phyloP scores from a whole-genome alignment of 2,797 vertebrate species.

The Mareca penelope region DNA sequence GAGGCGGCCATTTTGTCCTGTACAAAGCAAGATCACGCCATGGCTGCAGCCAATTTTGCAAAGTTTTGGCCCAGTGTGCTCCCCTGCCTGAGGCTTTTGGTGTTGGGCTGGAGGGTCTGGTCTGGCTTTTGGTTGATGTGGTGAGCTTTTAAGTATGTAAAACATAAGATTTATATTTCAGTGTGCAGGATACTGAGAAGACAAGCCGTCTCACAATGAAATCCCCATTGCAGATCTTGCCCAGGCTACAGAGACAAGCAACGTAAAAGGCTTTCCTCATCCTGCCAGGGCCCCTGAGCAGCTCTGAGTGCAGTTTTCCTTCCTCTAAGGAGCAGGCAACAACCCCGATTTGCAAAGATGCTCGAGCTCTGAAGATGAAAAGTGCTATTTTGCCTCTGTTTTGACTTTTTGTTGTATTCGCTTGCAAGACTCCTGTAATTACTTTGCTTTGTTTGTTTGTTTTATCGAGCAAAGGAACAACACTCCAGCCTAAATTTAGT shows the following conservation, averaged over 20 bases:
- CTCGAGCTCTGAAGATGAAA: background rate
- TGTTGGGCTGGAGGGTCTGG: background rate
- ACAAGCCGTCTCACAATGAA: background rate
- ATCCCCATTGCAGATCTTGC: background rate
- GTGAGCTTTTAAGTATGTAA: background rate
- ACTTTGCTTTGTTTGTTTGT: slow-evolving; percentile 42
- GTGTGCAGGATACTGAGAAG: background rate
- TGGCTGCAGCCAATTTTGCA: too few relatives aligned
- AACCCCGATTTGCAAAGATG: background rate
- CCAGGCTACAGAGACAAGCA: background rate
- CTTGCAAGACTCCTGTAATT: background rate
- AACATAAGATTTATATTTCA: background rate
- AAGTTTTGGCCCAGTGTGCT: background rate
- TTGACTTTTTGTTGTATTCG: background rate
- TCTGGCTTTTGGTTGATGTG: background rate
- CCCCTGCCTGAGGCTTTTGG: background rate
- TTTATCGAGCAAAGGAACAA: background rate
- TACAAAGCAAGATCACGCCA: background rate
- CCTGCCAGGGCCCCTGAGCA: background rate
- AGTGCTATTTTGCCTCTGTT: slow-evolving; percentile 7
- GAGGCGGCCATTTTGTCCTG: background rate
- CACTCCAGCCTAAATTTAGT: background rate
- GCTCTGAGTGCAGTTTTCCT: background rate
- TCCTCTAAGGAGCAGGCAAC: background rate
- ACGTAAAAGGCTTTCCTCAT: background rate